These are phyloP conservation scores for Ciconia stormi DNA, from an alignment of 2,113 vertebrate species.

Conservation along the genomic window DNA sequence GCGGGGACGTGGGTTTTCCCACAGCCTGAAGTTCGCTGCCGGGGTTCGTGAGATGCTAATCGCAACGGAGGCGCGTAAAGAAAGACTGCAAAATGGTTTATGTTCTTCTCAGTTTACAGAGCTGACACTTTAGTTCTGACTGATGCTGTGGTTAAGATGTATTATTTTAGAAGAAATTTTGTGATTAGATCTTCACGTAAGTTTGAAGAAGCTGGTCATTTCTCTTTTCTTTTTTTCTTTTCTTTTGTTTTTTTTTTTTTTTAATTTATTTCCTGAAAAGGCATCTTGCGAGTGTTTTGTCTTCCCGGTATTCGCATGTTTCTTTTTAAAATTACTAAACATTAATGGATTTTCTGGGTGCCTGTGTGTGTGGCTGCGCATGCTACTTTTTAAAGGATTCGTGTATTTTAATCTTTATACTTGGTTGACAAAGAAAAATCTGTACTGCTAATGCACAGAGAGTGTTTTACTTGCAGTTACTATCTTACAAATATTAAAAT, in stretches of 20 bases:
- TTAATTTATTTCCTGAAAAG: background rate
- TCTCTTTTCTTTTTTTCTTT: background rate
- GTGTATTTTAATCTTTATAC: background rate
- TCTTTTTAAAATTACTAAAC: background rate
- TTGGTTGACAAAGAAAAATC: fast-evolving
- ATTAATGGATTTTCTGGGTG: background rate
- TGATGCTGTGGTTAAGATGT: background rate
- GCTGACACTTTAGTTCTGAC: background rate
- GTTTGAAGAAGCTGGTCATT: background rate
- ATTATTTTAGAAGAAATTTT: background rate
- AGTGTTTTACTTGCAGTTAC: background rate
- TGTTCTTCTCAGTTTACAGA: background rate
- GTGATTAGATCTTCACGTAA: background rate
- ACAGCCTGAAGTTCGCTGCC: fast-evolving
- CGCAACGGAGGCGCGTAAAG: background rate
- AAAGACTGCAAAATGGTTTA: background rate
- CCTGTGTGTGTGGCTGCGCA: background rate
- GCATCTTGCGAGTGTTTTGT: background rate
- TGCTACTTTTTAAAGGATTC: background rate
- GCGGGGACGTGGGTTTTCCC: background rate
- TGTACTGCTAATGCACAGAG: no score
- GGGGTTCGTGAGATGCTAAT: background rate
- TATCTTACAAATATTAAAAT: background rate
- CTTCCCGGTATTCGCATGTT: background rate
- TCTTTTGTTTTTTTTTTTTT: background rate